Percentiles rank a stretch among this genome's conserved stretches.
These are phyloP conservation scores for Gryon sp. DNA, from an alignment of 1,140 invertebrate genomes.

Conservation along the genomic window DNA sequence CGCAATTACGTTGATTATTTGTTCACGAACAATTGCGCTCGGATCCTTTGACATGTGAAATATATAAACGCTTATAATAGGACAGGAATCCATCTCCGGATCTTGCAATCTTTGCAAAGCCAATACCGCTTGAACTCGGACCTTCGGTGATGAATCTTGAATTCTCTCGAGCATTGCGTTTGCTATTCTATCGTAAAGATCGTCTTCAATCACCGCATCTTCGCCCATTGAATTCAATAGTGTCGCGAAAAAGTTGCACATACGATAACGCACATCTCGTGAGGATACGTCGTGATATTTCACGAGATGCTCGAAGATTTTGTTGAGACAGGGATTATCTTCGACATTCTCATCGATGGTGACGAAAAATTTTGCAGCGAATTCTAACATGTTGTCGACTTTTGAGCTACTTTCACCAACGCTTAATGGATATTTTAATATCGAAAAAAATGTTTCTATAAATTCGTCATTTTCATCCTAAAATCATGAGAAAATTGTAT, in stretches of 20 bases:
- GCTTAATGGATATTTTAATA: constrained; percentile 67
- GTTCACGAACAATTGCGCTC: constrained; percentile 81
- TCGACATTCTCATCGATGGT: constrained; percentile 62
- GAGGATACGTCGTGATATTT: constrained; percentile 81
- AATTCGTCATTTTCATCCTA: constrained; percentile 68
- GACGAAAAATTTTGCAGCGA: constrained; percentile 80
- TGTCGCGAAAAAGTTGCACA: constrained; percentile 87
- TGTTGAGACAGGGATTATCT: constrained; percentile 66
- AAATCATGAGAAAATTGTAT: no score
- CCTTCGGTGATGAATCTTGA: constrained; percentile 85
- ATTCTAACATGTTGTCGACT: constrained; percentile 80
- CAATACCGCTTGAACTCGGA: constrained; percentile 87
- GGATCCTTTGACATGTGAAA: constrained; percentile 89
- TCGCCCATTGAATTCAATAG: constrained; percentile 87
- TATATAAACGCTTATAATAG: constrained; percentile 88
- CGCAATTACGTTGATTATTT: constrained; percentile 73
- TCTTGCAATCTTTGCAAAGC: constrained; percentile 90
- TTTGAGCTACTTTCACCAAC: constrained; percentile 72
- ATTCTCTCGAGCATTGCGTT: constrained; percentile 85
- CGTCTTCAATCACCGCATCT: constrained; percentile 88
- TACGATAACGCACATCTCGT: constrained; percentile 83
- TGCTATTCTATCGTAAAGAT: constrained; percentile 86
- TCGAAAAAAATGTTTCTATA: constrained; percentile 60
- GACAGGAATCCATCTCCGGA: constrained; percentile 87
- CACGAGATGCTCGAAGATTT: constrained; percentile 70